A percentile compares a stretch with the other conserved stretches of the same genome.
These are phyloP conservation scores for Clivina fossor DNA, from an alignment of 2,888 invertebrate species.

Conservation along the genomic window DNA sequence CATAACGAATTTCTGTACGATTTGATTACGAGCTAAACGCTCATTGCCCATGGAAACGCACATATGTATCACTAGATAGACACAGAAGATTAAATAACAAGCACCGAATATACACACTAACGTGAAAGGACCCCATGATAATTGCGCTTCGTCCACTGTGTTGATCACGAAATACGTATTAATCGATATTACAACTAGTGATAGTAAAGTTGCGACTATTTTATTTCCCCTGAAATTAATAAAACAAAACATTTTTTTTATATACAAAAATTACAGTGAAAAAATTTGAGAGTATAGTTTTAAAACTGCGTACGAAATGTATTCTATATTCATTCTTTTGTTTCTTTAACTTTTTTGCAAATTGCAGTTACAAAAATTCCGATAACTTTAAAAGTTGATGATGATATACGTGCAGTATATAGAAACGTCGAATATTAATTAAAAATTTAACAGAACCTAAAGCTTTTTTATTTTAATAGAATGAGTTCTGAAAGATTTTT, in stretches of 20 bases:
- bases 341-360: too few species aligned
- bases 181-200: constrained; percentile 72
- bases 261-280: too few species aligned
- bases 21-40: constrained; percentile 56
- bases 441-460: too few species aligned
- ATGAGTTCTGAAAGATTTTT: too few species aligned
- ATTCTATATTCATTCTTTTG: too few species aligned
- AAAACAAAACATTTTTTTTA: neutral
- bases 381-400: too few species aligned
- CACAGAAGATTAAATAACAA: constrained; percentile 70
- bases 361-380: too few species aligned
- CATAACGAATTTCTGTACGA: constrained; percentile 61
- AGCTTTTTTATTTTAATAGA: too few species aligned
- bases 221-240: constrained; percentile 65
- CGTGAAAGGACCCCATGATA: constrained; percentile 53
- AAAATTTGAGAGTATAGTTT: too few species aligned
- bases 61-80: constrained; percentile 75
- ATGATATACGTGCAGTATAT: too few species aligned
- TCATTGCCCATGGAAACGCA: constrained; percentile 66
- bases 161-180: constrained; percentile 77
- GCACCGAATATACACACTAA: constrained; percentile 61
- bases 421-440: too few species aligned
- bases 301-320: too few species aligned
- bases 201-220: constrained; percentile 66
- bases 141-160: constrained; percentile 56